Conservation (phyloP, 2,113 vertebrate genomes). For the Vicugna pacos region DNA sequence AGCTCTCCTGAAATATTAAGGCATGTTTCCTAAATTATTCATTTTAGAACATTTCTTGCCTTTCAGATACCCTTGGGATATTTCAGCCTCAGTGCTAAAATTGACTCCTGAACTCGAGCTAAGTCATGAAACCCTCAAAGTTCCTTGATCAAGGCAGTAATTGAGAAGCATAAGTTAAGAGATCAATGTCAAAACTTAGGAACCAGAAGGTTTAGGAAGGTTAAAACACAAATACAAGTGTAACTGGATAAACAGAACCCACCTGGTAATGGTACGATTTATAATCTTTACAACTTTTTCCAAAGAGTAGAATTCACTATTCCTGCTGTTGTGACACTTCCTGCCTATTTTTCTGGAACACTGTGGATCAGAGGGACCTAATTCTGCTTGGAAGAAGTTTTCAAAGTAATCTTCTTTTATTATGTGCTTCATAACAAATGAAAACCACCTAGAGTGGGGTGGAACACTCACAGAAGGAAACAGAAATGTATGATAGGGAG, state of each 20-base stretch:
- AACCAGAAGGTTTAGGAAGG: neutral
- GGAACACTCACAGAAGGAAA: neutral
- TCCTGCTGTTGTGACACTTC: neutral
- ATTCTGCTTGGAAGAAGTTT: slow-evolving; percentile 9
- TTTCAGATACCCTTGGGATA: slow-evolving; percentile 47
- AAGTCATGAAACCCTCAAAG: slow-evolving; percentile 39
- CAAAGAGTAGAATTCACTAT: neutral
- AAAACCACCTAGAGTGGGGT: neutral
- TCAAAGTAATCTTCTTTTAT: neutral
- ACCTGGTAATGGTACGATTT: neutral
- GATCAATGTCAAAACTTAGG: neutral
- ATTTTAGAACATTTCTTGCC: slow-evolving; percentile 75
- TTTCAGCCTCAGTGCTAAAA: slow-evolving; percentile 65
- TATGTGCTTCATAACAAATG: slow-evolving; percentile 5
- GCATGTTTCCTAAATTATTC: slow-evolving; percentile 75
- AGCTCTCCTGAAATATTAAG: slow-evolving; percentile 74
- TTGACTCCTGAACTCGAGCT: slow-evolving; percentile 35
- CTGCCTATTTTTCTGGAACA: slow-evolving; percentile 18
- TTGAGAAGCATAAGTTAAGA: neutral
- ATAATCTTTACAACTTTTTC: neutral
- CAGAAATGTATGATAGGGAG: neutral
- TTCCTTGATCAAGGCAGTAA: neutral
- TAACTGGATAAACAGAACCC: neutral
- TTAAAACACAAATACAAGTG: slow-evolving; percentile 21
- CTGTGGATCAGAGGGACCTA: neutral